Conservation (phyloP, 2,888 invertebrate species). For the Diploptera punctata region DNA sequence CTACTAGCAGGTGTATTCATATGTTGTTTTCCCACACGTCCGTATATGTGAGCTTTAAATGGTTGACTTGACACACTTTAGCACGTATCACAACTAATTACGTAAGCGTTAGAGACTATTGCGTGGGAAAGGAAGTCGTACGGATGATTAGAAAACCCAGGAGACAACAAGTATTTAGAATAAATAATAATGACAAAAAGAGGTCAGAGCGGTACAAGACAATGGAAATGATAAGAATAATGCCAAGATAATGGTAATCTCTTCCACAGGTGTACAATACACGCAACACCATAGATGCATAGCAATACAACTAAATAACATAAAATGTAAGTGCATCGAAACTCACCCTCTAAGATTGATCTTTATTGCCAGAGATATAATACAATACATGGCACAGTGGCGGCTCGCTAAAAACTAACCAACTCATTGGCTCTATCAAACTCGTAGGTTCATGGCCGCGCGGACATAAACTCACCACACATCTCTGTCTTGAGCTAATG, state of each 20-base stretch:
- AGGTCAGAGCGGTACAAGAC: not conserved
- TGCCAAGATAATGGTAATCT: conserved; percentile 3
- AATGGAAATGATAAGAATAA: not conserved
- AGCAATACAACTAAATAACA: too few species aligned
- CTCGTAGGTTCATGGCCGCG: too few species aligned
- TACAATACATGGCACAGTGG: too few species aligned
- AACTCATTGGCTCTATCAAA: too few species aligned
- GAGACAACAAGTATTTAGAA: not conserved
- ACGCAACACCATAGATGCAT: too few species aligned
- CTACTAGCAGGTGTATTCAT: too few species aligned
- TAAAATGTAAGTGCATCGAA: too few species aligned
- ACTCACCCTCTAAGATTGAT: too few species aligned
- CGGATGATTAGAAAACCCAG: conserved; percentile 3
- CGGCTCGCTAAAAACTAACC: too few species aligned
- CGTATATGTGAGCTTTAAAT: not conserved
- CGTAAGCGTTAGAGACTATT: not conserved
- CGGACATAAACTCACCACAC: too few species aligned
- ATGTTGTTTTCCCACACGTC: not conserved
- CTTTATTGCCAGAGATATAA: too few species aligned
- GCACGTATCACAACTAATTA: not conserved
- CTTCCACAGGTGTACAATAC: not conserved
- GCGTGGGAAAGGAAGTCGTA: conserved; percentile 28
- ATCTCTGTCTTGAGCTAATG: too few species aligned
- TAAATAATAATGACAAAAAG: not conserved
- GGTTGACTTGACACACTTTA: not conserved